phyloP scores from a whole-genome alignment of 1,140 invertebrate species.

The Diachasma alloeum region DNA sequence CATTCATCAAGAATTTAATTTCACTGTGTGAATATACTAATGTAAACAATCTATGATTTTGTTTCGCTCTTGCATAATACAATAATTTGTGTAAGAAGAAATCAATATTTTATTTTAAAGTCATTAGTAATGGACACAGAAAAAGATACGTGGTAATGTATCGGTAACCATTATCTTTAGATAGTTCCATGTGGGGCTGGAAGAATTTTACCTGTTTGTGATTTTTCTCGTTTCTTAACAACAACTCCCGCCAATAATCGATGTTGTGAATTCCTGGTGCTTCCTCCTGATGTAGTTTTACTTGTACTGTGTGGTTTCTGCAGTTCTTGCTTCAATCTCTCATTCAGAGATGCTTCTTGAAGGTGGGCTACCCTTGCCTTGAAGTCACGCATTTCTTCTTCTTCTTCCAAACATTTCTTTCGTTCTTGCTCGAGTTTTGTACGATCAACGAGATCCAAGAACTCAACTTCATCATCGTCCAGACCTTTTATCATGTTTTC shows the following conservation, averaged over 20 bases:
- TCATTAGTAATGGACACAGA: too few species aligned
- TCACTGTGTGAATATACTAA: too few species aligned
- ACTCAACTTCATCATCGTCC: constrained; percentile 94
- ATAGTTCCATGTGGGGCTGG: too few species aligned
- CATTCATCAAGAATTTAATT: too few species aligned
- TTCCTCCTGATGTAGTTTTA: constrained; percentile 49
- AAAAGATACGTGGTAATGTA: too few species aligned
- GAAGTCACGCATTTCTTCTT: constrained; percentile 83
- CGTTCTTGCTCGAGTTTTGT: constrained; percentile 85
- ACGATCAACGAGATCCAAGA: constrained; percentile 87
- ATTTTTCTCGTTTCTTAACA: constrained; percentile 67
- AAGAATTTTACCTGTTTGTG: constrained; percentile 59
- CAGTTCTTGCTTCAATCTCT: constrained; percentile 70
- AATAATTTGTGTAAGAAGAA: too few species aligned
- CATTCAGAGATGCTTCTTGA: constrained; percentile 77
- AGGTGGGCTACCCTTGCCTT: constrained; percentile 80
- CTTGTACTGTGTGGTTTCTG: constrained; percentile 51
- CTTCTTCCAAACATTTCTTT: constrained; percentile 82
- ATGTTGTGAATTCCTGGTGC: constrained; percentile 64
- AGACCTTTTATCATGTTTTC: constrained; percentile 95
- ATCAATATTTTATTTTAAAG: too few species aligned
- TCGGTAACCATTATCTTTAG: too few species aligned
- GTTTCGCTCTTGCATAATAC: too few species aligned
- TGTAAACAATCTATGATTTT: too few species aligned
- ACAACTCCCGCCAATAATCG: constrained; percentile 70